Evolutionary conservation across 2,113 vertebrate genomes (phyloP), one percentile per base, ranked within the genome.

Genomic region (cat (Felis catus)): DNA sequence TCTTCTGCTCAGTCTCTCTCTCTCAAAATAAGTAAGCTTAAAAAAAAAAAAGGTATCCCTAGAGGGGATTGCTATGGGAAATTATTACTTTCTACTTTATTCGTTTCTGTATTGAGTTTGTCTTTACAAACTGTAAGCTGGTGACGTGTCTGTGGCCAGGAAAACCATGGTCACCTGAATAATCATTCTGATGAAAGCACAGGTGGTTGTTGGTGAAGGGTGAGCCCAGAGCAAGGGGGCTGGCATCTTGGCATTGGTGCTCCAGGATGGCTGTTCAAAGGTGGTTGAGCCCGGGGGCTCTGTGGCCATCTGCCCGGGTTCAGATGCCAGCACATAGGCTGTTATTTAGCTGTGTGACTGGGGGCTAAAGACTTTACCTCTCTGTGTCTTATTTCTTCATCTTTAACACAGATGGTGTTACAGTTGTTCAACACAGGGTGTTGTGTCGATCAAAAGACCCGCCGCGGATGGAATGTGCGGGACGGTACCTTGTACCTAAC

Each of bases 41-140:
- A 61, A 23, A 39, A 74, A 70, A 70, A 80, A 55, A 73, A 29
- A 5, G 5, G n/a, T 45, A 27, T 41, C 74, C 27, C 31, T 48
- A 53, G 33, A 58, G 39, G 48, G 39, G 7, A 27, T 39, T 66
- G 45, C 12, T 33, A 12, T 25, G 55, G 58, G 58, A 74, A 53
- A n/a, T 66, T 51, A 80, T 80, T 61, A 14, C 15, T 41, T 53
- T 68, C 48, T 31, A 53, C 66, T 89, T 66, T 25, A 51, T 71
- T 39, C 12, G n/a, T 74, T 65, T 82, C 14, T 90, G 66, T 45
- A 66, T 21, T 55, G 36, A 66, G 55, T 78, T 83, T 36, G 33
- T 78, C 94, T 68, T 90, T 84, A 84, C 51, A 83, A 23, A 84
- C 11, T 29, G 48, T 78, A 29, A 84, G 58, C 70, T 68, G 51